Conservation (phyloP, 2,113 vertebrate genomes). For the Helogale parvula region DNA sequence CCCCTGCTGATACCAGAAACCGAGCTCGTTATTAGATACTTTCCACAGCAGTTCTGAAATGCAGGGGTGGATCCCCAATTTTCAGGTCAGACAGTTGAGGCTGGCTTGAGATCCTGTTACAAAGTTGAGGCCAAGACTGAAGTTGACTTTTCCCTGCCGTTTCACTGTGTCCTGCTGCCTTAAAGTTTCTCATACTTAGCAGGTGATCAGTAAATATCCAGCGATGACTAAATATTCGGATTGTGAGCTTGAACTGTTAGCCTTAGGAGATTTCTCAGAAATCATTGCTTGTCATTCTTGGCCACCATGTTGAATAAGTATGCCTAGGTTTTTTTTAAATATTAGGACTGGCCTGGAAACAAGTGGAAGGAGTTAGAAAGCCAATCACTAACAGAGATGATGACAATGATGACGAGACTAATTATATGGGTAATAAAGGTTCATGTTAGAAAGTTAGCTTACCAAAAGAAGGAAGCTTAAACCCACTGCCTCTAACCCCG, state of each 20-base stretch:
- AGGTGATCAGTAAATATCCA: neutral
- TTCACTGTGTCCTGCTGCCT: neutral
- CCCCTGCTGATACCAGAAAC: neutral
- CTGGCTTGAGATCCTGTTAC: neutral
- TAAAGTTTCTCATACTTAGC: neutral
- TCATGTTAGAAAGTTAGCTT: neutral
- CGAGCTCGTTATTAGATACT: neutral
- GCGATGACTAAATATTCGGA: neutral
- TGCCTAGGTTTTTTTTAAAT: neutral
- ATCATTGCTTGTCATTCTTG: neutral
- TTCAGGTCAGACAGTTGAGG: neutral
- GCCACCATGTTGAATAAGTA: neutral
- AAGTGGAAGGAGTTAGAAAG: neutral
- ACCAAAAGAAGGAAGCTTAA: neutral
- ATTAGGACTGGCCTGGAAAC: neutral
- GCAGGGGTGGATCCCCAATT: neutral
- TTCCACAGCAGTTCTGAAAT: neutral
- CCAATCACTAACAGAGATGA: neutral
- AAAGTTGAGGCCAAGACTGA: neutral
- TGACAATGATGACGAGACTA: neutral
- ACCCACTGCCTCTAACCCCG: neutral
- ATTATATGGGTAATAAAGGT: neutral
- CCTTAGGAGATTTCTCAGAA: neutral
- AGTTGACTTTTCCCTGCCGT: neutral
- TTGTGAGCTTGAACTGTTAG: too few species aligned